Evolutionary conservation across 2,888 invertebrate species (phyloP).

Genomic region (Euplexia lucipara): DNA sequence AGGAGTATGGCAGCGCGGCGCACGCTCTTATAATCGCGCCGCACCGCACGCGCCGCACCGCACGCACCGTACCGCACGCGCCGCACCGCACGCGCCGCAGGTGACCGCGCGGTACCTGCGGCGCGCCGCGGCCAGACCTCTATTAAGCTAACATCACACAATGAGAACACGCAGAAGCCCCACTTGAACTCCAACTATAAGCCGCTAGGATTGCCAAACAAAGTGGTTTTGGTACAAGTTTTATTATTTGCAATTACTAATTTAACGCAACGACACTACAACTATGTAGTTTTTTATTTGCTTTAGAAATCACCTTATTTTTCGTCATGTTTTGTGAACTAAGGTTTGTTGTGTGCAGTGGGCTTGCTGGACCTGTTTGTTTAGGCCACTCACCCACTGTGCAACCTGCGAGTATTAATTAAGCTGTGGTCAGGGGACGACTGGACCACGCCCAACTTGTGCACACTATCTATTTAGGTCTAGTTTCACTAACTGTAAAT

Average conservation of each 20-base stretch:
- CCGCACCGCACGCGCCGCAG: not conserved
- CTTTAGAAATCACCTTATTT: not conserved
- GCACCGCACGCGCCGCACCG: conserved; percentile 5
- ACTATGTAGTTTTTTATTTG: too few species aligned
- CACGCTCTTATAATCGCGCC: conserved; percentile 19
- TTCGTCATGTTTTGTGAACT: not conserved
- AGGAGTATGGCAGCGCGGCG: not conserved
- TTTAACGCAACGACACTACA: too few species aligned
- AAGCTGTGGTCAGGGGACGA: conserved; percentile 20
- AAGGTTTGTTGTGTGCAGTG: not conserved
- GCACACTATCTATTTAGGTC: conserved; percentile 5
- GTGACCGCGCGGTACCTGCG: conserved; percentile 2
- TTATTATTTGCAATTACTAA: too few species aligned
- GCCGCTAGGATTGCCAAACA: not conserved
- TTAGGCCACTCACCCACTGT: conserved; percentile 1
- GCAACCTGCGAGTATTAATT: conserved; percentile 39
- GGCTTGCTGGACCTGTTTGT: not conserved
- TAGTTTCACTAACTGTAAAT: conserved; percentile 3
- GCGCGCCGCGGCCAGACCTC: conserved; percentile 8
- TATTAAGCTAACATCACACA: conserved; percentile 2
- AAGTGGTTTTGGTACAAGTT: not conserved
- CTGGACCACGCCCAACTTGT: conserved; percentile 15
- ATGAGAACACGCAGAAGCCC: conserved; percentile 3
- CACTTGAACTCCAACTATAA: not conserved
- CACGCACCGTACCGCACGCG: not conserved